Evolutionary conservation across 2,113 vertebrate species (phyloP).

Genomic region (Eptatretus burgeri): DNA sequence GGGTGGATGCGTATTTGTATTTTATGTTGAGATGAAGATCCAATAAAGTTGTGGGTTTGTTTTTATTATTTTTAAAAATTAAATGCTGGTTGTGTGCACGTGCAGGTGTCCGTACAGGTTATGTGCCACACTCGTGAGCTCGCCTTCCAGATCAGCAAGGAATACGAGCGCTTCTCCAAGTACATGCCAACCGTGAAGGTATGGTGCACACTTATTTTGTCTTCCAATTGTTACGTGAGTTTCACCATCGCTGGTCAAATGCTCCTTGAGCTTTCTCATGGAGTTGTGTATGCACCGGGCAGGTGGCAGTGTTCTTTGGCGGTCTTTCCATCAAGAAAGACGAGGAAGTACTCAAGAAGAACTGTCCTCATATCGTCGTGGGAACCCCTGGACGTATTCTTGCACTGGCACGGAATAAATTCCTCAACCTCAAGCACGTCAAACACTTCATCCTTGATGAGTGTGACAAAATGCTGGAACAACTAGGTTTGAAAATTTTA

Average conservation of each 20-base stretch:
- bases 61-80: too few species aligned
- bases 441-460: conserved; percentile 51
- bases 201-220: neutral
- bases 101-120: conserved; percentile 34
- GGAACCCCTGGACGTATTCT: conserved; percentile 36
- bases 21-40: too few species aligned
- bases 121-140: conserved; percentile 44
- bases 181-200: conserved; percentile 44
- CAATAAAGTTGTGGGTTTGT: too few species aligned
- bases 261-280: too few species aligned
- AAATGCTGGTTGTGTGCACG: neutral
- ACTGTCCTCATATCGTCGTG: conserved; percentile 37
- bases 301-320: conserved; percentile 44
- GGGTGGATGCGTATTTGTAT: too few species aligned
- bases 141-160: conserved; percentile 46
- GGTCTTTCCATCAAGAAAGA: conserved; percentile 43
- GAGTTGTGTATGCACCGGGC: neutral
- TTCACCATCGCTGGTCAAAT: too few species aligned
- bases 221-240: too few species aligned
- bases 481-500: conserved; percentile 23
- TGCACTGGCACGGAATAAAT: conserved; percentile 34
- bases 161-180: conserved; percentile 44
- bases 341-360: conserved; percentile 36
- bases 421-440: conserved; percentile 37
- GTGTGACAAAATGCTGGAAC: conserved; percentile 47